These are phyloP conservation scores for Eulemur rubriventer DNA, from an alignment of 2,797 vertebrate species.

Conservation along the genomic window DNA sequence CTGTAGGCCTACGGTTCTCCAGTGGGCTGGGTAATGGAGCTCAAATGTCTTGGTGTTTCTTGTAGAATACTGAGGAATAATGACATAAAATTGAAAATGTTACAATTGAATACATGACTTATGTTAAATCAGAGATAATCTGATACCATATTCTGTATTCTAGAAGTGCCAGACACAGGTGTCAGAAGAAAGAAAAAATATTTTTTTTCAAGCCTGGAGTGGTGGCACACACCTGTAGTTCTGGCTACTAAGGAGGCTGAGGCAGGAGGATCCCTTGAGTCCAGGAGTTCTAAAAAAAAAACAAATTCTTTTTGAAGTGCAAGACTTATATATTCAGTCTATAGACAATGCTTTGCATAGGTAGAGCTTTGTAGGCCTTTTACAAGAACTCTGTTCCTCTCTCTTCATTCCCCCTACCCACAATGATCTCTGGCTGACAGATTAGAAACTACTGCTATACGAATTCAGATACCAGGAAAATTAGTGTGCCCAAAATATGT, in stretches of 20 bases:
- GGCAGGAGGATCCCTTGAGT: not conserved
- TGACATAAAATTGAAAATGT: constrained; percentile 17
- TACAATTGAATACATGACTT: not conserved
- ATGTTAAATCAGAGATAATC: not conserved
- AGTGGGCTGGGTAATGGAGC: not conserved
- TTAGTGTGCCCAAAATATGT: not conserved
- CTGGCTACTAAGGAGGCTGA: not conserved
- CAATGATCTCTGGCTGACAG: not conserved
- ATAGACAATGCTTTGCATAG: constrained; percentile 20
- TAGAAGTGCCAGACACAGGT: not conserved
- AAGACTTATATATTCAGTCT: not conserved
- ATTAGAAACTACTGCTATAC: not conserved
- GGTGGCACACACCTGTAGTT: not conserved
- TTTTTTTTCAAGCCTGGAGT: not conserved
- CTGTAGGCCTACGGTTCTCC: not conserved
- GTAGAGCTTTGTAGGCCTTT: not conserved
- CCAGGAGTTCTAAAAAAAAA: not conserved
- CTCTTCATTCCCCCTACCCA: not conserved
- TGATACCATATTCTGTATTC: not conserved
- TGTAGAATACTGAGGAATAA: not conserved
- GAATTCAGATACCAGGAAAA: constrained; percentile 45
- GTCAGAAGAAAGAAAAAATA: not conserved
- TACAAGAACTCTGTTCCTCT: not conserved
- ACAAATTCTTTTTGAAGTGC: not conserved
- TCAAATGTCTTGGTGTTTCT: not conserved